These are phyloP conservation scores for Ptyas mucosa DNA, from an alignment of 2,113 vertebrate species.

Conservation along the genomic window DNA sequence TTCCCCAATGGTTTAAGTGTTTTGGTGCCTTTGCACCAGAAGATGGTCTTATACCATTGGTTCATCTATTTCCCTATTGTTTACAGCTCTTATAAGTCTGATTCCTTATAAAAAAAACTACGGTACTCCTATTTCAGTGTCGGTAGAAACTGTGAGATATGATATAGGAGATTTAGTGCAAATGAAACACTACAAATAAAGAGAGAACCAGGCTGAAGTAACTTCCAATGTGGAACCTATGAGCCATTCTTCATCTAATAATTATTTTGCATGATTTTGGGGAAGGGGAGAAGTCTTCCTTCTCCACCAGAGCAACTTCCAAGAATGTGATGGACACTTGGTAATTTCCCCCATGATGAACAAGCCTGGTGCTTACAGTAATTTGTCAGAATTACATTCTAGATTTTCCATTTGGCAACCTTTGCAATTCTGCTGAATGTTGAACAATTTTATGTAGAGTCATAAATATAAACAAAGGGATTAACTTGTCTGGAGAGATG, in stretches of 20 bases:
- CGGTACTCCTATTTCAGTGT: background rate
- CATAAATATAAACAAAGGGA: slow-evolving; percentile 27
- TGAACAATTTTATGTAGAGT: slow-evolving; percentile 20
- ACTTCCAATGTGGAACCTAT: background rate
- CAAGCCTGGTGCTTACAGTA: background rate
- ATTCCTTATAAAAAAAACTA: background rate
- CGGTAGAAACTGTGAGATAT: background rate
- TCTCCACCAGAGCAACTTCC: background rate
- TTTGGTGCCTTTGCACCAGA: background rate
- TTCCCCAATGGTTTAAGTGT: background rate
- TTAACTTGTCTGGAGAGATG: slow-evolving; percentile 11
- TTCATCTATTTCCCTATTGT: background rate
- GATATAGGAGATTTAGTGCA: background rate
- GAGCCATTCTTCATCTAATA: background rate
- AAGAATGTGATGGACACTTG: slow-evolving; percentile 7
- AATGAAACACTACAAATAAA: background rate
- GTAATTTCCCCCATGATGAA: slow-evolving; percentile 15
- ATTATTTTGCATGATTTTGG: background rate
- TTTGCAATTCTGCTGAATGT: background rate
- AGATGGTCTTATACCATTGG: background rate
- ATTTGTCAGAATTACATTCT: slow-evolving; percentile 18
- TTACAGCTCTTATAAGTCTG: background rate
- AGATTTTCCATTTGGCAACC: slow-evolving; percentile 6
- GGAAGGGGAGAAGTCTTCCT: background rate
- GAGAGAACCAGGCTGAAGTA: background rate